Evolutionary conservation across 2,113 vertebrate species (phyloP).

Genomic region (Hydrochoerus hydrochaeris): DNA sequence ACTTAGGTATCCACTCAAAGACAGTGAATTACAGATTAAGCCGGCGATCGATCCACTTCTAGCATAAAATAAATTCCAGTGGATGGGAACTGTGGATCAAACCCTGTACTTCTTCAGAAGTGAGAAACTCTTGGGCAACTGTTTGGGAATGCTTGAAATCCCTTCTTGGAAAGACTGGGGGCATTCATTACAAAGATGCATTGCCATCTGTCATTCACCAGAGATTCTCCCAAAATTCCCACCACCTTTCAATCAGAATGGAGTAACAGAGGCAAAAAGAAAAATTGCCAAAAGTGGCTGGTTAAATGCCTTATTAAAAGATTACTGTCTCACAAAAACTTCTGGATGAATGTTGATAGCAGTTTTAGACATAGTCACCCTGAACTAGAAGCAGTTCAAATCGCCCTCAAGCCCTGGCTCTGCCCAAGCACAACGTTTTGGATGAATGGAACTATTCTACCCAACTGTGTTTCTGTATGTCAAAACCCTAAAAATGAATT

Average conservation of each 20-base stretch:
- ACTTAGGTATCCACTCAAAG: background rate
- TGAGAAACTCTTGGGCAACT: background rate
- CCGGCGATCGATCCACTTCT: background rate
- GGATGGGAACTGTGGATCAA: background rate
- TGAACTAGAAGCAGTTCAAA: background rate
- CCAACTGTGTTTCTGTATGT: background rate
- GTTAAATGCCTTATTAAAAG: constrained; percentile 22
- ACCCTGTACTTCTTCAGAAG: background rate
- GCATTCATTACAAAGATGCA: background rate
- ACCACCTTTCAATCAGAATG: background rate
- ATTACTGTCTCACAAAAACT: background rate
- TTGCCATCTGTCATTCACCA: background rate
- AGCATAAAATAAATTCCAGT: background rate
- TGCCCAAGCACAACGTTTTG: background rate
- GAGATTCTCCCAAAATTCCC: background rate
- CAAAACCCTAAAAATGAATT: background rate
- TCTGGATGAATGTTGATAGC: background rate
- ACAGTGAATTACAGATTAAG: background rate
- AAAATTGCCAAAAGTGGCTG: background rate
- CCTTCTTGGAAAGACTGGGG: background rate
- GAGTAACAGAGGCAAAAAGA: background rate
- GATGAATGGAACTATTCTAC: background rate
- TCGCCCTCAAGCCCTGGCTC: background rate
- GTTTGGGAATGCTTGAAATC: background rate
- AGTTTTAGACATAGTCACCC: background rate